Conservation (phyloP, 92 coral and sea anemone genomes). For the Porites divaricata region DNA sequence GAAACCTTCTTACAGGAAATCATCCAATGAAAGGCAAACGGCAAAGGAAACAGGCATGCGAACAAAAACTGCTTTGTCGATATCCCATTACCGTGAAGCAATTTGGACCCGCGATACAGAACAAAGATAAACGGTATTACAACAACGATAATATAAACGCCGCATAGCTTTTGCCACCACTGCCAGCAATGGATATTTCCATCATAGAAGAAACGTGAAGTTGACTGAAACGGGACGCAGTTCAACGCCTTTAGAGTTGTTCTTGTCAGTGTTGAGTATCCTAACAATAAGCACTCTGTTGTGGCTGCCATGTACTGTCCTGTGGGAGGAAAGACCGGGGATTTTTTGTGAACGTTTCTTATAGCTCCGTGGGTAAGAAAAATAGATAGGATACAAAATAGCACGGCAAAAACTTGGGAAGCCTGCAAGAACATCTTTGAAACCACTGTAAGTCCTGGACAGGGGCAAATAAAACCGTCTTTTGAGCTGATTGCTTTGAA, state of each 20-base stretch:
- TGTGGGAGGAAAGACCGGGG: conserved; percentile 11
- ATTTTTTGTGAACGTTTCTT: background rate
- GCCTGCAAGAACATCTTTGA: conserved; percentile 48
- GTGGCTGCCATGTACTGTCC: conserved; percentile 30
- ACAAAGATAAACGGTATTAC: conserved; percentile 45
- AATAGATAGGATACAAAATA: conserved; percentile 5
- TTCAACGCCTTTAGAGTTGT: conserved; percentile 37
- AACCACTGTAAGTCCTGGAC: conserved; percentile 42
- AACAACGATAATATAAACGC: conserved; percentile 16
- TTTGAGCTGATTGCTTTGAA: conserved; percentile 19
- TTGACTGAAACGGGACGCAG: conserved; percentile 25
- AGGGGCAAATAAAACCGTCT: conserved; percentile 42
- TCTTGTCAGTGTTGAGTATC: conserved; percentile 42
- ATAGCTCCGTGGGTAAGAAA: conserved; percentile 6
- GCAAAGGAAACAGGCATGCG: conserved; percentile 39
- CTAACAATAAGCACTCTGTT: conserved; percentile 36
- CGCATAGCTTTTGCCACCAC: conserved; percentile 53
- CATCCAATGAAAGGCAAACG: conserved; percentile 24
- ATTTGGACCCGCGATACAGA: conserved; percentile 40
- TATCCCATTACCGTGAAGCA: conserved; percentile 32
- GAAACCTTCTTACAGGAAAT: background rate
- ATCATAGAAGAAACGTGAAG: conserved; percentile 33
- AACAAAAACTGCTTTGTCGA: conserved; percentile 30
- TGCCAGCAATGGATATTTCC: conserved; percentile 53
- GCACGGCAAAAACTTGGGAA: conserved; percentile 35